Conservation (phyloP, 2,113 vertebrate species). For the Rousettus leschenaultii region DNA sequence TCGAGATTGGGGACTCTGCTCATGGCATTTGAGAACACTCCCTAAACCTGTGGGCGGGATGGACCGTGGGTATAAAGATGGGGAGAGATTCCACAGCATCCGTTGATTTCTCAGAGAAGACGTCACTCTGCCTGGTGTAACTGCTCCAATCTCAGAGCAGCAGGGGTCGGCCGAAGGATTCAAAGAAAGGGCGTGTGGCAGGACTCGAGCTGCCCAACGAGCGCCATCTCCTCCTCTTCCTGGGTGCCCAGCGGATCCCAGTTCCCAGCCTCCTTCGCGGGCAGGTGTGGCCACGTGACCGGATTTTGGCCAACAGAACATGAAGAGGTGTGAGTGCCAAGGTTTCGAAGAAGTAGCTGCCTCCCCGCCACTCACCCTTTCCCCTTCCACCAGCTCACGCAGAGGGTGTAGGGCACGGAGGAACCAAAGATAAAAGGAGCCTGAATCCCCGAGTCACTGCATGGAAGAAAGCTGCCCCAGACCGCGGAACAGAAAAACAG, state of each 20-base stretch:
- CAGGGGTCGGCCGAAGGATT: neutral
- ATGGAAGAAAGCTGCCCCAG: neutral
- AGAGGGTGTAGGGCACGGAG: too few relatives aligned
- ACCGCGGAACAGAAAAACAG: neutral
- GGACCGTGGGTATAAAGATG: rapidly evolving
- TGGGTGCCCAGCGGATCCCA: neutral
- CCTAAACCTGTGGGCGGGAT: neutral
- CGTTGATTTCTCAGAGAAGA: neutral
- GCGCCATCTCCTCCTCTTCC: neutral
- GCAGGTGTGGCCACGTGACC: neutral
- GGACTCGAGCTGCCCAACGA: neutral
- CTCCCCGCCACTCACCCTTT: too few relatives aligned
- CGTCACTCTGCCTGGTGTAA: neutral
- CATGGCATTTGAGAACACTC: neutral
- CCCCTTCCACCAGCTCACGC: too few relatives aligned
- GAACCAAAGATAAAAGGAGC: neutral
- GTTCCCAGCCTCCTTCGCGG: neutral
- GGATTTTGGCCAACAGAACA: neutral
- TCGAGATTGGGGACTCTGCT: neutral
- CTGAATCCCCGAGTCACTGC: neutral
- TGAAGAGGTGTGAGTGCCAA: neutral
- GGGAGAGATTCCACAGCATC: neutral
- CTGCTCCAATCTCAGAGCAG: neutral
- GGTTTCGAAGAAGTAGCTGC: too few relatives aligned
- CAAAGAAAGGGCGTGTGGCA: neutral